Evolutionary conservation across 2,888 invertebrate species (phyloP), one percentile per base, ranked within the genome.

Genomic region (Automeris io): DNA sequence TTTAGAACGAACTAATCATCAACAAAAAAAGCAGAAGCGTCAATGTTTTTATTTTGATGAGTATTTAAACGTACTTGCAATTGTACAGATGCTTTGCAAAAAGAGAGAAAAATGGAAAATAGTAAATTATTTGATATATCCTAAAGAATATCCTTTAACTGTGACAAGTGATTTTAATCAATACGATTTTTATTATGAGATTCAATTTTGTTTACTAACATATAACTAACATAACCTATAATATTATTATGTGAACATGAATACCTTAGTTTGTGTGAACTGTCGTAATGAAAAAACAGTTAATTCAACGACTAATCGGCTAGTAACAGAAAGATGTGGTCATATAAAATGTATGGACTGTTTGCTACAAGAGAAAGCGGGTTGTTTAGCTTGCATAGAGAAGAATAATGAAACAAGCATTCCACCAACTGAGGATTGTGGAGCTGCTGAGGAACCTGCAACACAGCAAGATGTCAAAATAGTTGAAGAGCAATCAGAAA

Each of bases 271-370:
- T 61, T 91, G 91, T 67, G 88, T 90, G 24, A 90, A 89, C 64
- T 92, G 92, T 61, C 78, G 75, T 31, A 87, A 88, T 61, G 79
- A 86, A 40, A 87, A 88, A 53, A 57, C 76, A 39, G 80, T 89
- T 23, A 88, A 89, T 53, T 70, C 74, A 29, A 88, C 90, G 4
- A 73, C 85, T 41, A 90, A 90, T 56, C 85, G 93, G 37, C 73
- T 93, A 38, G 90, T 94, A 9, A 91, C 90, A 35, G 94, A 94
- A 64, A 88, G 87, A 34, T 94, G 94, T 70, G 94, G 93, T 2
- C 93, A 94, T 66, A 86, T 87, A 39, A 94, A 94, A 73, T 94
- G 93, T 69, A 90, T 93, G 53, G 75, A 89, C 47, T 94, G 94
- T 63, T 78, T 94, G 29, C 63, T 93, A 21, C 78, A 86, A 12